These are phyloP conservation scores for Capitella teleta DNA, from an alignment of 1,140 invertebrate species.

Conservation along the genomic window DNA sequence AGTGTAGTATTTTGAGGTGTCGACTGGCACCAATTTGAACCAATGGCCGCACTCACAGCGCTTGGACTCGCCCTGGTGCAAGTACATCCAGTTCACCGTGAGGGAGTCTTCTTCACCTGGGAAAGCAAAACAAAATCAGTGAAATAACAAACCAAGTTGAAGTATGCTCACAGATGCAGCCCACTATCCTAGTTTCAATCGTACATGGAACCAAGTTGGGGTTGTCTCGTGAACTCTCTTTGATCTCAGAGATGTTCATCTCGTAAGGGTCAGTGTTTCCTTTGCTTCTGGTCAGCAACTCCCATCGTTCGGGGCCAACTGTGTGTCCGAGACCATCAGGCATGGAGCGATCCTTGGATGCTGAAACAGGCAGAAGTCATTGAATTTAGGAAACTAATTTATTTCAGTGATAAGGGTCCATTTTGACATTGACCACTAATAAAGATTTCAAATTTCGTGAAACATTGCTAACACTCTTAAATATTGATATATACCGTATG, in stretches of 20 bases:
- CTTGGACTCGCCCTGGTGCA: conserved; percentile 73
- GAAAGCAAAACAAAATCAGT: conserved; percentile 13
- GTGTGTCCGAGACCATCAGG: conserved; percentile 81
- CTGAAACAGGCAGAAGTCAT: conserved; percentile 18
- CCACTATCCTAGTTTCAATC: conserved; percentile 77
- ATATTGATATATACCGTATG: too few species aligned
- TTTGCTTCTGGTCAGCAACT: conserved; percentile 66
- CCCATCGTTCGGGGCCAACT: conserved; percentile 80
- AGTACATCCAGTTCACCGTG: conserved; percentile 83
- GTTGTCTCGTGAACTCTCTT: conserved; percentile 66
- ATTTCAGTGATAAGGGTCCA: too few species aligned
- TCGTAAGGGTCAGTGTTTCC: conserved; percentile 89
- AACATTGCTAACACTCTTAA: too few species aligned
- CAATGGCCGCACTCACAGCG: conserved; percentile 92
- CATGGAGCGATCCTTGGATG: conserved; percentile 18
- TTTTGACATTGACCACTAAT: too few species aligned
- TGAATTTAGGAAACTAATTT: too few species aligned
- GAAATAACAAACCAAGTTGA: not conserved
- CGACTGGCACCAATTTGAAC: conserved; percentile 86
- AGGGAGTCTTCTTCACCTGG: conserved; percentile 73
- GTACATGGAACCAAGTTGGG: conserved; percentile 84
- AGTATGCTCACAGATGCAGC: conserved; percentile 68
- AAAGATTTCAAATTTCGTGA: too few species aligned
- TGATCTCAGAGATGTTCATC: conserved; percentile 66
- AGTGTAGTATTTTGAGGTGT: too few species aligned